These are phyloP conservation scores for Achlya flavicornis DNA, from an alignment of 2,888 invertebrate genomes.

Conservation along the genomic window DNA sequence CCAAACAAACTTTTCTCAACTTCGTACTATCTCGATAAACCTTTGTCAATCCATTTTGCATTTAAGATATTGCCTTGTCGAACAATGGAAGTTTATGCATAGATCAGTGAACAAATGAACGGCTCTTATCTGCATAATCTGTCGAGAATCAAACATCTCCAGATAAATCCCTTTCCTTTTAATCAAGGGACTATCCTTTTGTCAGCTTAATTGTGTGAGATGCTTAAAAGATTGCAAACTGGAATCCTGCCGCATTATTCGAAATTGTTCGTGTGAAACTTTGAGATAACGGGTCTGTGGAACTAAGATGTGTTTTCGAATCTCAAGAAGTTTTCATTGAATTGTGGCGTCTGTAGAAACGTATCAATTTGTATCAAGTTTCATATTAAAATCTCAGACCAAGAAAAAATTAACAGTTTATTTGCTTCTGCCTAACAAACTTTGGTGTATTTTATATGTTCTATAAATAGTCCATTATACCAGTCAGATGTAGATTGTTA, in stretches of 20 bases:
- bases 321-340: conserved; percentile 6
- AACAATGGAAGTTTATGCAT: conserved; percentile 27
- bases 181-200: conserved; percentile 46
- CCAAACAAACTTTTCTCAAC: neutral
- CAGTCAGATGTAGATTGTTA: no score
- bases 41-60: conserved; percentile 10
- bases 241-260: conserved; percentile 25
- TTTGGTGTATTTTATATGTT: neutral
- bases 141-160: conserved; percentile 41
- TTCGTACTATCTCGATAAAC: neutral
- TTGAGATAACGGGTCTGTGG: conserved; percentile 32
- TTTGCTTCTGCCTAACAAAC: neutral
- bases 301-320: conserved; percentile 15
- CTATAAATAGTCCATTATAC: no score
- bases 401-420: no score
- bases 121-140: conserved; percentile 40
- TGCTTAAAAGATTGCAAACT: conserved; percentile 29
- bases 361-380: neutral
- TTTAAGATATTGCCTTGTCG: conserved; percentile 19
- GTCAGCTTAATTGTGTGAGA: conserved; percentile 48
- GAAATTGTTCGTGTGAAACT: conserved; percentile 31
- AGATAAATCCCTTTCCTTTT: conserved; percentile 46
- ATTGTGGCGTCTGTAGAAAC: neutral
- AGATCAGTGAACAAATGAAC: conserved; percentile 28
- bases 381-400: no score